Conservation (phyloP, 2,888 invertebrate genomes). For the Aspidapion aeneum region DNA sequence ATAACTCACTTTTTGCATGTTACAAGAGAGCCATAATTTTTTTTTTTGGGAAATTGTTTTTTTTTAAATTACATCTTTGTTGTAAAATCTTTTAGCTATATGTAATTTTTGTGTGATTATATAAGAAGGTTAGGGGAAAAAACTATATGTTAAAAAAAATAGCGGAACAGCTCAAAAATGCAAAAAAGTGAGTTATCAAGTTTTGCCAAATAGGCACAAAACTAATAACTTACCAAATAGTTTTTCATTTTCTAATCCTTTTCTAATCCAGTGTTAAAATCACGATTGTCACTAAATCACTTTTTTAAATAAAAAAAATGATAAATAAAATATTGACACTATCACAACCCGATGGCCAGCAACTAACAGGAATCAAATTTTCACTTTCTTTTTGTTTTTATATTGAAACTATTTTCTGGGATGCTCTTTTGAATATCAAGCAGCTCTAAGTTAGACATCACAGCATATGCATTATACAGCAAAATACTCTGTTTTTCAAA, state of each 20-base stretch:
- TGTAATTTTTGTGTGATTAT: too few species aligned
- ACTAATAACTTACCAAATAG: slow-evolving; percentile 28
- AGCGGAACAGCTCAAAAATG: too few species aligned
- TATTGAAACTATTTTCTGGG: slow-evolving; percentile 33
- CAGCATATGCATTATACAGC: not conserved
- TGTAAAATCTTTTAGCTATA: too few species aligned
- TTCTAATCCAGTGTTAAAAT: not conserved
- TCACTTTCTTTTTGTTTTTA: slow-evolving; percentile 44
- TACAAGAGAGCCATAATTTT: too few species aligned
- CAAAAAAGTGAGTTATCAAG: too few species aligned
- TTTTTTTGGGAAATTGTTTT: too few species aligned
- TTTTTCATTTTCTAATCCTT: slow-evolving; percentile 22
- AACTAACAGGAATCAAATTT: slow-evolving; percentile 35
- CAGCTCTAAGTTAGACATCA: slow-evolving; percentile 7
- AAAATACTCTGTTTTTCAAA: not conserved
- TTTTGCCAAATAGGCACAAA: too few species aligned
- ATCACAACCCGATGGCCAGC: slow-evolving; percentile 30
- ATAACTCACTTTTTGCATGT: too few species aligned
- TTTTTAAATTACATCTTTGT: too few species aligned
- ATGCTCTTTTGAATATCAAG: slow-evolving; percentile 42
- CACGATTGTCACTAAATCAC: not conserved
- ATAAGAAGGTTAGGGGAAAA: too few species aligned
- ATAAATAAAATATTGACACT: slow-evolving; percentile 29
- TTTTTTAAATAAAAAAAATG: not conserved
- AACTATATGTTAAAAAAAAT: too few species aligned